Evolutionary conservation across 64 coral and sea anemone genomes (phyloP).

Genomic region (Acropora yongei): DNA sequence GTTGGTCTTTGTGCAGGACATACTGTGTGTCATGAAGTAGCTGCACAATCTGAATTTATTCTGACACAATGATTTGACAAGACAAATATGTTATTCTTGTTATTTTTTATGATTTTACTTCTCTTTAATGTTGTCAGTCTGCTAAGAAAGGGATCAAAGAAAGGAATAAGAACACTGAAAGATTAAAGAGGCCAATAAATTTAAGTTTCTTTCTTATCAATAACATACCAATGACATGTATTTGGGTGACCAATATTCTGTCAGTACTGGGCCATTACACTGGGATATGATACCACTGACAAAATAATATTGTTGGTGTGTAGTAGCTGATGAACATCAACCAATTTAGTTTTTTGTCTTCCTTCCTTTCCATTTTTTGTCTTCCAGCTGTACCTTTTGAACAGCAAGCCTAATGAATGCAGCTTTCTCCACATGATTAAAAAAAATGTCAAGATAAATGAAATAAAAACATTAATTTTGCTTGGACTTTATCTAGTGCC

Average conservation of each 20-base stretch:
- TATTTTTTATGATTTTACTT: too few species aligned
- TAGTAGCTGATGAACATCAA: neutral
- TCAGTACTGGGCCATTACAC: neutral
- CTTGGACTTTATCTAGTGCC: neutral
- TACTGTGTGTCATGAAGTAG: too few species aligned
- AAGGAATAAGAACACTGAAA: neutral
- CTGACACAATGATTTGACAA: too few species aligned
- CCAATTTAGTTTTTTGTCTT: constrained; percentile 3
- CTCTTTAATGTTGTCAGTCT: neutral
- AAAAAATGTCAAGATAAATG: too few species aligned
- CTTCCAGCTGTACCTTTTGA: neutral
- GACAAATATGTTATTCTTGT: too few species aligned
- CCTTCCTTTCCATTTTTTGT: neutral
- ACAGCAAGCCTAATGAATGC: neutral
- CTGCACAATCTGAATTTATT: too few species aligned
- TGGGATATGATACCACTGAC: neutral
- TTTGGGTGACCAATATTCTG: constrained; percentile 6
- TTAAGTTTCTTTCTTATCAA: neutral
- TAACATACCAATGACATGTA: neutral
- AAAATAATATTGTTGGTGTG: neutral
- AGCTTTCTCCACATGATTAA: neutral
- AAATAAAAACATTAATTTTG: too few species aligned
- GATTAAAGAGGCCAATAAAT: neutral
- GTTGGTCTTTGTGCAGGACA: too few species aligned
- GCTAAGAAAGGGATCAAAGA: neutral